Evolutionary conservation across 2,888 invertebrate species (phyloP).

Genomic region (Atrina japonica): DNA sequence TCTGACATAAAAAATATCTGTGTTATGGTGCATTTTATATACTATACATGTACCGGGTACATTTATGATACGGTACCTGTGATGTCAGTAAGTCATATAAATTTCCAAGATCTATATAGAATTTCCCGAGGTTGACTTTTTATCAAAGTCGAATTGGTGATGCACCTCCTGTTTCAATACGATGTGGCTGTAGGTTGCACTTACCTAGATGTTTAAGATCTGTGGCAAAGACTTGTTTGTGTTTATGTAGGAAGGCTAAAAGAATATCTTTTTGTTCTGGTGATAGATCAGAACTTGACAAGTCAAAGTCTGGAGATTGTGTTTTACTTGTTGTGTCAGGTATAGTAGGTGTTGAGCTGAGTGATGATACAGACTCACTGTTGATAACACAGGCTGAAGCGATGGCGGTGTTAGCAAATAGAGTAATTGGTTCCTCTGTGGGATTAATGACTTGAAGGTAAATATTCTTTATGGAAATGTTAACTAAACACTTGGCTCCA

Average conservation of each 20-base stretch:
- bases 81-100: too few species aligned
- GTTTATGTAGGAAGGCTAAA: conserved; percentile 5
- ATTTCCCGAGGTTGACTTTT: too few species aligned
- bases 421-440: conserved; percentile 2
- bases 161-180: too few species aligned
- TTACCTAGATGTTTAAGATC: conserved; percentile 14
- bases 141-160: too few species aligned
- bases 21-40: too few species aligned
- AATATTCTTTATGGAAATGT: conserved; percentile 4
- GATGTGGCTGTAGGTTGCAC: neutral
- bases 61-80: too few species aligned
- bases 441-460: conserved; percentile 9
- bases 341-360: conserved; percentile 1
- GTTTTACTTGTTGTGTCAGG: too few species aligned
- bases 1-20: too few species aligned
- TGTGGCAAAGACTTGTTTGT: conserved; percentile 29
- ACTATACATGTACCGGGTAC: too few species aligned
- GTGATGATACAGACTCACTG: neutral
- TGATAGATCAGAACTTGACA: conserved; percentile 17
- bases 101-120: too few species aligned
- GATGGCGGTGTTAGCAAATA: neutral
- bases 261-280: conserved; percentile 10
- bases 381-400: conserved; percentile 4
- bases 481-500: conserved; percentile 11
- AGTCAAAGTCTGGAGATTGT: too few species aligned